A percentile compares a stretch with the other conserved stretches of the same genome.
These are phyloP conservation scores for Himalopsyche tibetana DNA, from an alignment of 2,888 invertebrate species.

Conservation along the genomic window DNA sequence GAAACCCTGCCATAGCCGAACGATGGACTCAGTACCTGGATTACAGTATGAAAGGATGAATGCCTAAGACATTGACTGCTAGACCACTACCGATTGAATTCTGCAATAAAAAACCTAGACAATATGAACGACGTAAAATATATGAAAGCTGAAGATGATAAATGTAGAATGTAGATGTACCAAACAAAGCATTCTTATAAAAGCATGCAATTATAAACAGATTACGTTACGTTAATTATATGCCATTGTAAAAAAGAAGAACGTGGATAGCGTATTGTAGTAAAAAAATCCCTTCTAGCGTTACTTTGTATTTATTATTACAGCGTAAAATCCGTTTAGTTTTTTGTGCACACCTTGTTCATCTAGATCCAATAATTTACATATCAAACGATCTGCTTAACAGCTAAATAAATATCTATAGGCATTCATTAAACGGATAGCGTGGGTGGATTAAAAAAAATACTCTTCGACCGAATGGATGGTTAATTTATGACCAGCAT, in stretches of 20 bases:
- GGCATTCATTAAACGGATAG: not conserved
- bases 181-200: too few relatives aligned
- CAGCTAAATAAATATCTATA: constrained; percentile 22
- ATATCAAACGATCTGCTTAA: constrained; percentile 35
- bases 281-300: too few relatives aligned
- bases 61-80: too few relatives aligned
- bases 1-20: too few relatives aligned
- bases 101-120: too few relatives aligned
- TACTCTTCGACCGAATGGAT: not conserved
- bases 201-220: not conserved
- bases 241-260: not conserved
- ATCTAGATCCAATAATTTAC: constrained; percentile 18
- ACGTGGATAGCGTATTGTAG: not conserved
- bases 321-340: not conserved
- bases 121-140: too few relatives aligned
- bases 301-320: not conserved
- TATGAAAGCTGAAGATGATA: too few relatives aligned
- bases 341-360: constrained; percentile 12
- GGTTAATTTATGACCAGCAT: not conserved
- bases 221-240: not conserved
- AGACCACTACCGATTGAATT: too few relatives aligned
- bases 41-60: too few relatives aligned
- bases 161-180: too few relatives aligned
- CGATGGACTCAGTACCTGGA: too few relatives aligned
- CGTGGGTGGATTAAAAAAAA: constrained; percentile 9